Evolutionary conservation across 2,888 invertebrate species (phyloP).

Genomic region (Cremastobaeus sp.): DNA sequence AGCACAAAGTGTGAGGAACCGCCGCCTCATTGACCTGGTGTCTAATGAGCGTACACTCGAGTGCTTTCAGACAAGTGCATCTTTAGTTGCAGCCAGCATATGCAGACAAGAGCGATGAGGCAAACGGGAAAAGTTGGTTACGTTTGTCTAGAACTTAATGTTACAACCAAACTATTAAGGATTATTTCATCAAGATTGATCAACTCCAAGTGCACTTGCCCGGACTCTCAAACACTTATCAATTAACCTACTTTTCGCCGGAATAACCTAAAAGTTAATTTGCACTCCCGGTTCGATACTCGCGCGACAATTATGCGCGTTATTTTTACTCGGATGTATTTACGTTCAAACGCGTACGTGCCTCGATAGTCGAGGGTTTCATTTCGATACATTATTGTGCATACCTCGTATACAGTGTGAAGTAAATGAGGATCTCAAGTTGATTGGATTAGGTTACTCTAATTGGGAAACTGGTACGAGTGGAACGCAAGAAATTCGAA

Average conservation of each 20-base stretch:
- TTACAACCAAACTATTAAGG: conserved; percentile 15
- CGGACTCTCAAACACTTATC: too few relatives aligned
- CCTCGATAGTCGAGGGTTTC: conserved; percentile 46
- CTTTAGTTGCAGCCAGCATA: conserved; percentile 47
- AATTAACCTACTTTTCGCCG: too few relatives aligned
- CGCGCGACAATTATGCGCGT: conserved; percentile 2
- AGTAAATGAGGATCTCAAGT: conserved; percentile 57
- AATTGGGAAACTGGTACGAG: conserved; percentile 62
- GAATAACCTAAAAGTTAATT: too few relatives aligned
- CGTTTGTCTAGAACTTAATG: conserved; percentile 17
- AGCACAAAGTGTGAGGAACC: conserved; percentile 60
- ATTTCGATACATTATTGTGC: conserved; percentile 55
- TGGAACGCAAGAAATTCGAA: conserved; percentile 58
- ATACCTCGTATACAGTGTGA: conserved; percentile 46
- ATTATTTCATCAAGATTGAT: conserved; percentile 12
- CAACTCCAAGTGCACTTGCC: too few relatives aligned
- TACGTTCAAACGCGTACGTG: conserved; percentile 42
- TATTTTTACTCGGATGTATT: conserved; percentile 18
- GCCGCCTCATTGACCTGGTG: conserved; percentile 71
- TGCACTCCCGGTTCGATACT: background rate
- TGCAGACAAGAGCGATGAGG: conserved; percentile 37
- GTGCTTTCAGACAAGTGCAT: conserved; percentile 66
- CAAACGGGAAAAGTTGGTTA: conserved; percentile 30
- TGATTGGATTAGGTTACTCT: conserved; percentile 61
- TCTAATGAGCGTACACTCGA: conserved; percentile 72